Evolutionary conservation across 2,113 vertebrate genomes (phyloP).

Genomic region (Symphodus melops): DNA sequence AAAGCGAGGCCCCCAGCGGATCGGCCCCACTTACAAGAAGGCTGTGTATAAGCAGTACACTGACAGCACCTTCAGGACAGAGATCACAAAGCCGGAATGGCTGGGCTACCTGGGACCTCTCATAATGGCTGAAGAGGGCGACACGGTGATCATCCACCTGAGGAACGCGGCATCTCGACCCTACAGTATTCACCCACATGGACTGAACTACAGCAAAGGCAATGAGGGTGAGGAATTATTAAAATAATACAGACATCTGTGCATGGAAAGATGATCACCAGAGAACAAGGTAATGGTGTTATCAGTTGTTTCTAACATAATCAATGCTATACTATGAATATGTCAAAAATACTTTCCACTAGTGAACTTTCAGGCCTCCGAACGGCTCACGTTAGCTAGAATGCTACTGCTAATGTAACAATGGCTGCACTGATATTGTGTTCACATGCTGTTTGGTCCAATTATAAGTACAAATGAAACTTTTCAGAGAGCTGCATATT

Average conservation of each 20-base stretch:
- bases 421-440: neutral
- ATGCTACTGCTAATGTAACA: too few species aligned
- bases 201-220: slow-evolving; percentile 83
- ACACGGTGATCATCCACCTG: slow-evolving; percentile 87
- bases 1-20: slow-evolving; percentile 64
- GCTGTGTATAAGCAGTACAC: slow-evolving; percentile 90
- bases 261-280: too few species aligned
- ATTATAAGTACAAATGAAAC: neutral
- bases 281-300: too few species aligned
- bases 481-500: neutral
- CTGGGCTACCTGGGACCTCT: slow-evolving; percentile 91
- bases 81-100: slow-evolving; percentile 86
- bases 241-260: neutral
- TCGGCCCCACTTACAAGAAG: slow-evolving; percentile 86
- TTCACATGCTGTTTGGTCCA: neutral
- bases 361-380: too few species aligned
- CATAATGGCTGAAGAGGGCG: slow-evolving; percentile 88
- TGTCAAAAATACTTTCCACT: too few species aligned
- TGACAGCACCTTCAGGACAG: slow-evolving; percentile 83
- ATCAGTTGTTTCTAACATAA: too few species aligned
- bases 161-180: slow-evolving; percentile 86
- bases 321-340: too few species aligned
- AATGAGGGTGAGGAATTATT: slow-evolving; percentile 80
- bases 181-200: slow-evolving; percentile 86
- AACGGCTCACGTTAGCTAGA: too few species aligned